phyloP scores from a whole-genome alignment of 2,888 invertebrate genomes.

The Aphidoletes aphidimyza region DNA sequence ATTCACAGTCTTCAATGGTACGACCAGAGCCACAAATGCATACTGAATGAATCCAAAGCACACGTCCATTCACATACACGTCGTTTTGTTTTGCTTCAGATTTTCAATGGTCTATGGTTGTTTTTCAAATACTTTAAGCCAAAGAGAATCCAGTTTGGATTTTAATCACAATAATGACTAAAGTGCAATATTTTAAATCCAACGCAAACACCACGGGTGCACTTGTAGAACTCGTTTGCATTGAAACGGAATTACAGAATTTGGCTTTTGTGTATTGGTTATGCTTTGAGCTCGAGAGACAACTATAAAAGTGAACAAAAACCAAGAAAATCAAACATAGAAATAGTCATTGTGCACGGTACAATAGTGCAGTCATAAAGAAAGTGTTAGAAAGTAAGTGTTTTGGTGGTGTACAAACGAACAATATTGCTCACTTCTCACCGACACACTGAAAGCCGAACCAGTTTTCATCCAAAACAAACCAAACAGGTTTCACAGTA shows the following conservation, averaged over 20 bases:
- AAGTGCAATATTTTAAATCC: background rate
- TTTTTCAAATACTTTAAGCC: background rate
- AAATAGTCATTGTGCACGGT: background rate
- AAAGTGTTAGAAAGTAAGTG: conserved; percentile 45
- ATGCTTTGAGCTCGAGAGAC: background rate
- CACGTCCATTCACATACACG: background rate
- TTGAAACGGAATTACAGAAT: background rate
- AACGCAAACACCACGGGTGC: background rate
- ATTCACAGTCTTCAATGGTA: background rate
- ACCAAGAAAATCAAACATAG: too few relatives aligned
- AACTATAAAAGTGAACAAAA: too few relatives aligned
- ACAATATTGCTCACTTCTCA: background rate
- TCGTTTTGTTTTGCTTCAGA: background rate
- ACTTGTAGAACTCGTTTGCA: background rate
- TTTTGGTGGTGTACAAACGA: background rate
- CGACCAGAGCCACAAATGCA: background rate
- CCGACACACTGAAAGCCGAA: background rate
- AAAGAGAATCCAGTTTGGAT: background rate
- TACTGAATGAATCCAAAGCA: background rate
- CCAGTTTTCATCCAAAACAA: background rate
- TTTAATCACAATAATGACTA: background rate
- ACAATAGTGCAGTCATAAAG: background rate
- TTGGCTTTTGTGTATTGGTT: background rate
- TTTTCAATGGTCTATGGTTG: background rate
- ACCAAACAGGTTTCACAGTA: background rate